phyloP scores from a whole-genome alignment of 1,140 invertebrate species.

The Calephelis virginiensis region DNA sequence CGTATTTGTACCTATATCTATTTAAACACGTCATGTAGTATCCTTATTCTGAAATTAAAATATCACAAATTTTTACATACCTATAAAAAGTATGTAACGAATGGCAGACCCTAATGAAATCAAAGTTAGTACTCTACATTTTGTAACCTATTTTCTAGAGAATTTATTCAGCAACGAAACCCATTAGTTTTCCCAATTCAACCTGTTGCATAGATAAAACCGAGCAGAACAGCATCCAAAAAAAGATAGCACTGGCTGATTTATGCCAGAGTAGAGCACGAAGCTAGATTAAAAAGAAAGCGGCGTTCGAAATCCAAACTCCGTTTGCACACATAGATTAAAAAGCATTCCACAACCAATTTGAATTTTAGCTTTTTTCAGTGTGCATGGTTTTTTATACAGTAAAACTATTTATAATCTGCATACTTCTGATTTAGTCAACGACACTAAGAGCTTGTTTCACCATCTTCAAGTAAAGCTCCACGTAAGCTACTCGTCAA shows the following conservation, averaged over 20 bases:
- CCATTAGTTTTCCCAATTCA: constrained; percentile 2
- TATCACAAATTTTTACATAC: too few relatives aligned
- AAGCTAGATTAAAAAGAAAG: constrained; percentile 13
- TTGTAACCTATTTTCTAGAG: not conserved
- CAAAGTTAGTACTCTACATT: not conserved
- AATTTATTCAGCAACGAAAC: constrained; percentile 5
- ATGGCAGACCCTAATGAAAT: not conserved
- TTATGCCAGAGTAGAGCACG: constrained; percentile 11
- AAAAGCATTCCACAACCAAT: not conserved
- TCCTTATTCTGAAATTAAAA: too few relatives aligned
- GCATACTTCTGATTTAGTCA: too few relatives aligned
- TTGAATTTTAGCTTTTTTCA: not conserved
- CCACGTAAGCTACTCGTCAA: too few relatives aligned
- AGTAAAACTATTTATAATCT: not conserved
- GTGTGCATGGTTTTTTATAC: too few relatives aligned
- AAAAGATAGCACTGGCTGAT: constrained; percentile 11
- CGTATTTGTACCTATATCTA: too few relatives aligned
- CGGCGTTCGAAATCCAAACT: constrained; percentile 8
- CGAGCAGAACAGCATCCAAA: constrained; percentile 5
- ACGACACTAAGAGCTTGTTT: too few relatives aligned
- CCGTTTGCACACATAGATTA: not conserved
- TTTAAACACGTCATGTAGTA: too few relatives aligned
- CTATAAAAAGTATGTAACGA: too few relatives aligned
- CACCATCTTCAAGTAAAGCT: too few relatives aligned
- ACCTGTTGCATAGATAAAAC: not conserved